Evolutionary conservation across 2,113 vertebrate genomes (phyloP).

Genomic region (Nerophis lumbriciformis): DNA sequence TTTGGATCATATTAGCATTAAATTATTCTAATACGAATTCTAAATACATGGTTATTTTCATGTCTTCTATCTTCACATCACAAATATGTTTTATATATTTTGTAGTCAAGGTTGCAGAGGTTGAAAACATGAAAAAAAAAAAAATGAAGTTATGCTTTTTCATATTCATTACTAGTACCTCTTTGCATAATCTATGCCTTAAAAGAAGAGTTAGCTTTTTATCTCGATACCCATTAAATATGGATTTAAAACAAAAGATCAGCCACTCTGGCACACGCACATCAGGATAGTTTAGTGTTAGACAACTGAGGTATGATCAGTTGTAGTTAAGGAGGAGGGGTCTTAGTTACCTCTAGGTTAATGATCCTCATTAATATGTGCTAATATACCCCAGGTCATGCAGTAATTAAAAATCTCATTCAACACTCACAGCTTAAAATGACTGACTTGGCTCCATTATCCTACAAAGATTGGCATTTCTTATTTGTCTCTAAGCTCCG

Average conservation of each 20-base stretch:
- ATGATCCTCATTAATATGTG: conserved; percentile 80
- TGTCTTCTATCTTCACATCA: conserved; percentile 15
- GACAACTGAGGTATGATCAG: conserved; percentile 66
- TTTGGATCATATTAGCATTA: no score
- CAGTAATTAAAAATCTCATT: conserved; percentile 83
- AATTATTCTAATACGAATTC: neutral
- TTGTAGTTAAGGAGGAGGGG: conserved; percentile 78
- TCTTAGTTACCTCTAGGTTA: conserved; percentile 81
- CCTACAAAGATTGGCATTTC: conserved; percentile 65
- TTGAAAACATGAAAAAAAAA: no score
- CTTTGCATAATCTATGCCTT: no score
- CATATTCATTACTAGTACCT: no score
- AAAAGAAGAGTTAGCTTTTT: no score
- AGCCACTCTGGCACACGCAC: neutral
- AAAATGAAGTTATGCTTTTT: no score
- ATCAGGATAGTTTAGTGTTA: conserved; percentile 20
- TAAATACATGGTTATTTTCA: conserved; percentile 8
- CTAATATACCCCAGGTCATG: conserved; percentile 80
- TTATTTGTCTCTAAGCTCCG: conserved; percentile 61
- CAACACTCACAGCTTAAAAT: conserved; percentile 69
- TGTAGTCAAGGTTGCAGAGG: no score
- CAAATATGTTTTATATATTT: neutral
- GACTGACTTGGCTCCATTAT: conserved; percentile 61
- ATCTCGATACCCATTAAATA: no score
- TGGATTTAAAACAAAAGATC: conserved; percentile 9